Evolutionary conservation across 2,113 vertebrate genomes (phyloP), one percentile per base, ranked within the genome.

Genomic region (Cynopterus brachyotis): DNA sequence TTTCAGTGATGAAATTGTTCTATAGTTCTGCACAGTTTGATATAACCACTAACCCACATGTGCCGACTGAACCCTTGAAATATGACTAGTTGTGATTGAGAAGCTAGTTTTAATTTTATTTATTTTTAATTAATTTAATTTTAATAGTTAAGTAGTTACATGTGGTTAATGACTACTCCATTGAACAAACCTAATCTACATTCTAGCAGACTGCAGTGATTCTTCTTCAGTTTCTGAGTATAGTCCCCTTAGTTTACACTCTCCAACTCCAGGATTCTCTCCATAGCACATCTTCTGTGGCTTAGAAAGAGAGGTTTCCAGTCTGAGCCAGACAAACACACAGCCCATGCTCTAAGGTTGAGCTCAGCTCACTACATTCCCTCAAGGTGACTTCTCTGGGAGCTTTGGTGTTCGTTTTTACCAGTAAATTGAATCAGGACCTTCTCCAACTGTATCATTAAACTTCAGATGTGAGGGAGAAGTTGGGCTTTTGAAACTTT

Each of bases 61-160:
- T 19, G n/a, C 66, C 72, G n/a, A 42, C 2, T 24, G 47, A 95
- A 64, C 67, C 79, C 62, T 84, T 69, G 60, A 73, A 91, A 82
- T 26, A 42, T 89, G 78, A 62, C 82, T 75, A 60, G 50, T 59
- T 57, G 53, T 59, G n/a, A 76, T 42, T 17, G 62, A 73, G 69
- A 60, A 93, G 64, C 37, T 81, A 26, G 26, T 73, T 93, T 86
- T 40, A 16, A 85, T 80, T 91, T 91, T 81, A 93, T 91, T 91
- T 93, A 47, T 32, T 37, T 93, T 64, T 80, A 79, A 82, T 94
- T 92, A 92, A 96, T 89, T 89, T 89, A 85, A 83, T 91, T 93
- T 91, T 64, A 76, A 62, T 66, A 82, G n/a, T 92, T 60, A 76
- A 83, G n/a, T 35, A 76, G 57, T 37, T 40, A 24, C 50, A 30